Evolutionary conservation across 2,797 vertebrate genomes (phyloP).

Genomic region (Neoniphon sammara): DNA sequence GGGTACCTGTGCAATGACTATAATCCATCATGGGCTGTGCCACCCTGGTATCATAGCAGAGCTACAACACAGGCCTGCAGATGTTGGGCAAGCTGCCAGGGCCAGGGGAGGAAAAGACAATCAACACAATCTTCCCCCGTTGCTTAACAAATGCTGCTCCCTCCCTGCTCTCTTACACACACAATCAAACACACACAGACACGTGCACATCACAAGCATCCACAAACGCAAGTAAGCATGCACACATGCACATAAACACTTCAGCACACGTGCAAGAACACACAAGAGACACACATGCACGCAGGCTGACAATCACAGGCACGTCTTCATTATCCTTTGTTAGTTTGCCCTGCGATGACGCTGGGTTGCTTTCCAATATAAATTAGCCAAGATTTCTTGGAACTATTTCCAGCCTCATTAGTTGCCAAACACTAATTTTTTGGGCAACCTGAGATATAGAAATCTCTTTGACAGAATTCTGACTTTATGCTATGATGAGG

Average conservation of each 20-base stretch:
- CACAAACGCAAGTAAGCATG: background rate
- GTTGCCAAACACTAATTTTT: slow-evolving; percentile 44
- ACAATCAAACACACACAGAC: slow-evolving; percentile 47
- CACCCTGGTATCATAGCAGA: slow-evolving; percentile 65
- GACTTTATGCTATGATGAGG: slow-evolving; percentile 34
- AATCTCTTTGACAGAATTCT: slow-evolving; percentile 31
- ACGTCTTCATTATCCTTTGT: slow-evolving; percentile 63
- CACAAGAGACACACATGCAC: background rate
- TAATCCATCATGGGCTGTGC: slow-evolving; percentile 79
- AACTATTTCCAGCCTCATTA: slow-evolving; percentile 46
- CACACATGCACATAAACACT: slow-evolving; percentile 20
- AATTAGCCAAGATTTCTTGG: slow-evolving; percentile 56
- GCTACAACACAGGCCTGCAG: slow-evolving; percentile 72
- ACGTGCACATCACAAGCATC: slow-evolving; percentile 44
- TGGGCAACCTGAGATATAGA: slow-evolving; percentile 43
- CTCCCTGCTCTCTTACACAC: slow-evolving; percentile 48
- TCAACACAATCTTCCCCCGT: slow-evolving; percentile 56
- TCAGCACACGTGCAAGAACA: slow-evolving; percentile 5
- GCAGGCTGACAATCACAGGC: slow-evolving; percentile 50
- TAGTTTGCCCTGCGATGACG: slow-evolving; percentile 54
- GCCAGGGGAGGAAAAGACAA: slow-evolving; percentile 58
- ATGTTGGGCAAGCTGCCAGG: slow-evolving; percentile 79
- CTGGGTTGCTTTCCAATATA: slow-evolving; percentile 42
- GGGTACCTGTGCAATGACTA: slow-evolving; percentile 78
- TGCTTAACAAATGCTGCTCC: slow-evolving; percentile 64